These are phyloP conservation scores for Aptenodytes patagonicus DNA, from an alignment of 2,113 vertebrate genomes.

Conservation along the genomic window DNA sequence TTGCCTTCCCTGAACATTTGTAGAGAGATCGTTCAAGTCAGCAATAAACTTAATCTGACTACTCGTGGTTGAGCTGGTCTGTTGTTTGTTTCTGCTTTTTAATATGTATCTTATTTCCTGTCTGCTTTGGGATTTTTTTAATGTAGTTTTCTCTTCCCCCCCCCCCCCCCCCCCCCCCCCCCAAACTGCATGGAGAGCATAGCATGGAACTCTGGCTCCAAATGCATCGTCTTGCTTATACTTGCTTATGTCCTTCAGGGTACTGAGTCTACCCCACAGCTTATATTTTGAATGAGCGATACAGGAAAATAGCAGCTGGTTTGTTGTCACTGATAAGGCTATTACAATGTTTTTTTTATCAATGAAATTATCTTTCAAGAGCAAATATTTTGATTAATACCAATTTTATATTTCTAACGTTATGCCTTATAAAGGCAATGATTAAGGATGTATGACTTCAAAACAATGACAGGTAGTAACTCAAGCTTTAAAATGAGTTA, in stretches of 20 bases:
- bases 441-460: not conserved
- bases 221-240: fast-evolving
- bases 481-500: not conserved
- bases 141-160: fast-evolving
- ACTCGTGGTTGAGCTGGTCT: not conserved
- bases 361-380: not conserved
- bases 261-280: not conserved
- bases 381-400: not conserved
- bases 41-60: not conserved
- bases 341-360: not conserved
- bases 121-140: not conserved
- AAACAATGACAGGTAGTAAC: not conserved
- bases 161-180: fast-evolving
- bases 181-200: not conserved
- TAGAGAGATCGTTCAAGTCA: not conserved
- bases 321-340: not conserved
- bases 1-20: fast-evolving
- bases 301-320: not conserved
- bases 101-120: not conserved
- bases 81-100: not conserved
- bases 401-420: not conserved
- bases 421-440: not conserved
- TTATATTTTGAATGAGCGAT: not conserved
- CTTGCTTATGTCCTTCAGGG: not conserved
- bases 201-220: not conserved